Evolutionary conservation across 2,888 invertebrate genomes (phyloP).

Genomic region (Ischnus inquisitorius): DNA sequence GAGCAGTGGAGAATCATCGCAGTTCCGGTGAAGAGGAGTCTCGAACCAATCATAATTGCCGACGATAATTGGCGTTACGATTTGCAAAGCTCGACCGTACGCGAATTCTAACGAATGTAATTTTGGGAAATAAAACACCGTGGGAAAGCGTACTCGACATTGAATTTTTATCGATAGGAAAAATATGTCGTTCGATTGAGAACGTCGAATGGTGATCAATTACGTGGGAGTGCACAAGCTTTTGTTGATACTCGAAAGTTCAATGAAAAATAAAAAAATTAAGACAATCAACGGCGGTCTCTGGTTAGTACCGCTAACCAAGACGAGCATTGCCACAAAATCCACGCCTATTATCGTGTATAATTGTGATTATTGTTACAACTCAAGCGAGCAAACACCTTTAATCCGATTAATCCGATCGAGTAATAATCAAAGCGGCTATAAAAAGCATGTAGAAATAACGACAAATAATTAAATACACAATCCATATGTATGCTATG

Average conservation of each 20-base stretch:
- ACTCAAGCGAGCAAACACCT: slow-evolving; percentile 61
- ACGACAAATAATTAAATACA: slow-evolving; percentile 66
- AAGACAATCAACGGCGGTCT: slow-evolving; percentile 14
- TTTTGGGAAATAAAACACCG: not conserved
- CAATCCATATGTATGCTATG: slow-evolving; percentile 32
- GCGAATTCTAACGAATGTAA: not conserved
- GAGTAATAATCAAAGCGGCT: slow-evolving; percentile 75
- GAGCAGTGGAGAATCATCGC: slow-evolving; percentile 51
- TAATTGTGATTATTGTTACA: slow-evolving; percentile 44
- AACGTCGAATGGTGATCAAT: not conserved
- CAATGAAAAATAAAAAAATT: not conserved
- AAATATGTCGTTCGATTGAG: not conserved
- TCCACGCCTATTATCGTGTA: not conserved
- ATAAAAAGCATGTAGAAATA: slow-evolving; percentile 68
- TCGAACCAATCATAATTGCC: not conserved
- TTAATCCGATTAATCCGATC: slow-evolving; percentile 70
- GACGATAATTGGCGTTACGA: not conserved
- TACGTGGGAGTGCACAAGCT: not conserved
- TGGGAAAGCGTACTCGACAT: not conserved
- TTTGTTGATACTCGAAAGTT: not conserved
- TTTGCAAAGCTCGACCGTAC: not conserved
- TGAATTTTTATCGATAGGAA: not conserved
- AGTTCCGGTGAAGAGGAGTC: not conserved
- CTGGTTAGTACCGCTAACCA: slow-evolving; percentile 45
- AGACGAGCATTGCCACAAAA: slow-evolving; percentile 28